Base-by-base conservation (phyloP, 2,888 invertebrate genomes). In the Plebejus argus region DNA sequence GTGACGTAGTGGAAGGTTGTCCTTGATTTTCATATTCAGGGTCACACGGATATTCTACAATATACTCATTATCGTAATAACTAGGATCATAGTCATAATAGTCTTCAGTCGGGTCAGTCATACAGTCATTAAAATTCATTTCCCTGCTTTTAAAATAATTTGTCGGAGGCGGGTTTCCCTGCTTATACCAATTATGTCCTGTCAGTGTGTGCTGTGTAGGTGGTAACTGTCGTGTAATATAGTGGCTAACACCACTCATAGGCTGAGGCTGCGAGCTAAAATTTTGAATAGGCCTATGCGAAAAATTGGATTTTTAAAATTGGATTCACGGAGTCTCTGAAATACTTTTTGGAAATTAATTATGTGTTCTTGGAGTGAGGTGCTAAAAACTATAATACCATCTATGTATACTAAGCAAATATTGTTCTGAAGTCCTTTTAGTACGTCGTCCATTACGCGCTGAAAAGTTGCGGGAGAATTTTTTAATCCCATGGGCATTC, bases 301-400 rank as follows among this genome's bases (percentile, higher is more conserved):
- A n/a, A n/a, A n/a, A n/a, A n/a, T 33, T 83, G 83, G 12, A 83
- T 82, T 79, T 85, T 83, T n/a, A 28, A n/a, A n/a, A n/a, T n/a
- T n/a, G n/a, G n/a, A n/a, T n/a, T n/a, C n/a, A n/a, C n/a, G n/a
- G n/a, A n/a, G n/a, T n/a, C n/a, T n/a, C n/a, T n/a, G n/a, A n/a
- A n/a, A n/a, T n/a, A n/a, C n/a, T n/a, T n/a, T n/a, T n/a, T n/a
- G n/a, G n/a, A n/a, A n/a, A n/a, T n/a, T n/a, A n/a, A n/a, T n/a
- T n/a, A n/a, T n/a, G n/a, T n/a, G n/a, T n/a, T n/a, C n/a, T n/a
- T n/a, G n/a, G n/a, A n/a, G n/a, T n/a, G n/a, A n/a, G n/a, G n/a
- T n/a, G n/a, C n/a, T n/a, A n/a, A n/a, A n/a, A n/a, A n/a, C n/a
- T n/a, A n/a, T n/a, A n/a, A n/a, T n/a, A n/a, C n/a, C n/a, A n/a